Conservation (phyloP, 2,113 vertebrate species). For the Craseonycteris thonglongyai region DNA sequence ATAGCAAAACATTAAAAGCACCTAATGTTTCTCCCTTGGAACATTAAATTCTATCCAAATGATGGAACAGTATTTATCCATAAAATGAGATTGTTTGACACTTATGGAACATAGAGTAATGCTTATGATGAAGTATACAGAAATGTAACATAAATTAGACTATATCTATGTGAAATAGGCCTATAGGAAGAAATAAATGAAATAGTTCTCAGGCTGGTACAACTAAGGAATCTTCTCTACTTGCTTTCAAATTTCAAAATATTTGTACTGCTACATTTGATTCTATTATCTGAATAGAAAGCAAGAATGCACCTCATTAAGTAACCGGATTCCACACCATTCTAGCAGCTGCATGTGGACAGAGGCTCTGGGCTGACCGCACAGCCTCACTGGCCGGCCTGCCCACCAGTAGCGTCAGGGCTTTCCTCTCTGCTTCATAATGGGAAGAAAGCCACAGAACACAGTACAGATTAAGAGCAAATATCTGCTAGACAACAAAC, state of each 20-base stretch:
- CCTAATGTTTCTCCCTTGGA: background rate
- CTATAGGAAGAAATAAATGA: background rate
- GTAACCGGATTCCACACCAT: background rate
- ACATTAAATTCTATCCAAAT: background rate
- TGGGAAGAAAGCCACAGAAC: background rate
- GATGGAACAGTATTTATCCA: background rate
- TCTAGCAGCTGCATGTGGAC: too few species aligned
- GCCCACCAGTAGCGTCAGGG: background rate
- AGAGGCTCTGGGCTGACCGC: background rate
- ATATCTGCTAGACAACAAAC: background rate
- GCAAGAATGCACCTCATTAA: background rate
- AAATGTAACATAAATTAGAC: background rate
- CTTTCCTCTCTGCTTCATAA: background rate
- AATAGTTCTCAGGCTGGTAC: background rate
- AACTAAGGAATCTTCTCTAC: background rate
- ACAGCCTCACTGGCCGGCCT: background rate
- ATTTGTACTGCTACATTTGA: background rate
- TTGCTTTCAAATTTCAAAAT: slow-evolving; percentile 16
- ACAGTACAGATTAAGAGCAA: background rate
- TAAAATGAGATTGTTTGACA: background rate
- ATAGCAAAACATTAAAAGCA: background rate
- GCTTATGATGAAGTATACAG: background rate
- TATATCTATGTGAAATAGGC: background rate
- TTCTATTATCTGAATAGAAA: background rate
- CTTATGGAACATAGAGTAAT: background rate